Percentiles rank a stretch among this genome's conserved stretches.
These are phyloP conservation scores for Chymomyza costata DNA, from an alignment of 1,140 invertebrate species.

Conservation along the genomic window DNA sequence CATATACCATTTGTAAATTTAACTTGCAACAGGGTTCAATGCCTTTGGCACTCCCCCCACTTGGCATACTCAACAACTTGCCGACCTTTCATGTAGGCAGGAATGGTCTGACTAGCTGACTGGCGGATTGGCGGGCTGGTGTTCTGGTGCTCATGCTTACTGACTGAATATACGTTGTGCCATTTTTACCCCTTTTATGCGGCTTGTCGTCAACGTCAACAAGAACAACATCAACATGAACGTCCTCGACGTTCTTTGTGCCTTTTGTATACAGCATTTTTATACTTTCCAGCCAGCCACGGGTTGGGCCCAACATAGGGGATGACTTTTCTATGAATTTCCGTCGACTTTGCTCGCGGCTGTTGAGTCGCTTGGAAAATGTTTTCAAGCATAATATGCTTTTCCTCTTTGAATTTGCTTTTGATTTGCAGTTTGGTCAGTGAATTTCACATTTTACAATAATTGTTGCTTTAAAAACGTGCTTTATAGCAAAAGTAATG, in stretches of 20 bases:
- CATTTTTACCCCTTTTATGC: slow-evolving; percentile 29
- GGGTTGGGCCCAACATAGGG: neutral
- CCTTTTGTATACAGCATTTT: slow-evolving; percentile 39
- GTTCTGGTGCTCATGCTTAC: no score
- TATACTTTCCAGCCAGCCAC: neutral
- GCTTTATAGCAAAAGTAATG: no score
- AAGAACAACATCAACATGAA: slow-evolving; percentile 39
- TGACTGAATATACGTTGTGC: no score
- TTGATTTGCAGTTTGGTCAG: slow-evolving; percentile 40
- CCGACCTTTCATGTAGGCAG: no score
- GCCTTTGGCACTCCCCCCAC: slow-evolving; percentile 25
- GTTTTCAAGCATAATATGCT: no score
- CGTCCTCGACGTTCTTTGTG: slow-evolving; percentile 35
- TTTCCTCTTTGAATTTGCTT: slow-evolving; percentile 20
- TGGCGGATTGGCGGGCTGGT: no score
- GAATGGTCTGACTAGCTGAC: no score
- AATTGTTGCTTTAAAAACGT: slow-evolving; percentile 53
- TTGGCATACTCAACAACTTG: neutral
- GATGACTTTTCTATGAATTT: slow-evolving; percentile 60
- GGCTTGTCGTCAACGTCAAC: slow-evolving; percentile 44
- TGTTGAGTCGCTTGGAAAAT: slow-evolving; percentile 12
- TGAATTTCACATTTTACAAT: slow-evolving; percentile 39
- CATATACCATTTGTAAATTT: neutral
- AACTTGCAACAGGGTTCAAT: slow-evolving; percentile 16
- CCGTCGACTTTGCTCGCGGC: slow-evolving; percentile 28